These are phyloP conservation scores for Oxygymnocypris stewartii DNA, from an alignment of 2,113 vertebrate genomes.

Conservation along the genomic window DNA sequence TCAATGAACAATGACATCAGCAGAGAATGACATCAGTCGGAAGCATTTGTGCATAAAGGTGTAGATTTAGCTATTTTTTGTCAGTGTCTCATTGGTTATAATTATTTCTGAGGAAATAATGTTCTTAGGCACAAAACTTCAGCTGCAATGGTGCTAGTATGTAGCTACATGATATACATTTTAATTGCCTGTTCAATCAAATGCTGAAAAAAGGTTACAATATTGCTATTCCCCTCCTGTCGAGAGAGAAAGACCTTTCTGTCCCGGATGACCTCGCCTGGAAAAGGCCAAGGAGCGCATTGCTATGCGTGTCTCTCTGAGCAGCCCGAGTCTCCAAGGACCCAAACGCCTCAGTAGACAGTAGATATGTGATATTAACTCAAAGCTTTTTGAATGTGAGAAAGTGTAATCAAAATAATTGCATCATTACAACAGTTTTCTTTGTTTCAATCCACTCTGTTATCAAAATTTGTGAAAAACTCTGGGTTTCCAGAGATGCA, in stretches of 20 bases:
- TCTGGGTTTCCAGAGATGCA: neutral
- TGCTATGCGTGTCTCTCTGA: conserved; percentile 51
- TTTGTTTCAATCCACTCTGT: neutral
- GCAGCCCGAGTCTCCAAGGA: conserved; percentile 53
- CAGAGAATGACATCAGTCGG: too few relatives aligned
- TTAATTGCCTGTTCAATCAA: conserved; percentile 59
- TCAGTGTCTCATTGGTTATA: conserved; percentile 1
- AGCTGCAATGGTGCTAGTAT: neutral
- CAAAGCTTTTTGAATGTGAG: neutral
- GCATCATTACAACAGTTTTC: neutral
- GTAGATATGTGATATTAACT: neutral
- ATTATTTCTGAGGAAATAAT: conserved; percentile 37
- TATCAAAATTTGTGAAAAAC: neutral
- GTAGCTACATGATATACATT: conserved; percentile 36
- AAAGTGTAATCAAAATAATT: neutral
- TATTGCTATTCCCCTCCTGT: conserved; percentile 50
- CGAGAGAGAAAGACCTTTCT: conserved; percentile 27
- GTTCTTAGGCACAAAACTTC: neutral
- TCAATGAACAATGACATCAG: conserved; percentile 4
- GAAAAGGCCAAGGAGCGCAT: conserved; percentile 53
- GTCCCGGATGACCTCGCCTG: conserved; percentile 32
- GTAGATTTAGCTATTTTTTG: conserved; percentile 5
- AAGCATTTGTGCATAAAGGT: neutral
- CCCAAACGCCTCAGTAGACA: conserved; percentile 22
- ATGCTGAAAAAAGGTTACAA: conserved; percentile 50